phyloP scores from a whole-genome alignment of 2,888 invertebrate species.

The Acanthosepion esculentum region DNA sequence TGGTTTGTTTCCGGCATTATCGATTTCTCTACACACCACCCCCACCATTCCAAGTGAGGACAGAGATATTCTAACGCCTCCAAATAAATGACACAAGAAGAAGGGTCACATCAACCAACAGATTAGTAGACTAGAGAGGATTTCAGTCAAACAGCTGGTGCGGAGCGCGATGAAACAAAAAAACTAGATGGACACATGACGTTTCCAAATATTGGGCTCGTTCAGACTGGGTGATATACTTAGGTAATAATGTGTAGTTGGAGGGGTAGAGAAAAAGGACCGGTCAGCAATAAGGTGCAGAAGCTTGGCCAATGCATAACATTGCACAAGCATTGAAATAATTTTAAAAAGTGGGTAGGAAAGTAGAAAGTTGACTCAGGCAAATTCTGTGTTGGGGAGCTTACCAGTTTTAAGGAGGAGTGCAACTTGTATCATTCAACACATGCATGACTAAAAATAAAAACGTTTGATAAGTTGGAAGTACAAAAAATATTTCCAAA shows the following conservation, averaged over 20 bases:
- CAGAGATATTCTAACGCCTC: constrained; percentile 33
- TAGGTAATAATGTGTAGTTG: background rate
- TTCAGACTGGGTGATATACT: background rate
- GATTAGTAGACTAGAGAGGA: background rate
- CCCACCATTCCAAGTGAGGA: background rate
- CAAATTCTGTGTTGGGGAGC: too few relatives aligned
- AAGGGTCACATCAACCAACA: background rate
- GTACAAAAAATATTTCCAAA: background rate
- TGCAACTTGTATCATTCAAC: too few relatives aligned
- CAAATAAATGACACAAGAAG: constrained; percentile 33
- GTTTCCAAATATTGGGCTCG: background rate
- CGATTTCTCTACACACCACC: background rate
- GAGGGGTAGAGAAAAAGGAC: background rate
- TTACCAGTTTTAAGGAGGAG: too few relatives aligned
- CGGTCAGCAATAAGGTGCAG: background rate
- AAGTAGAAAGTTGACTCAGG: too few relatives aligned
- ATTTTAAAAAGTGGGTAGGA: background rate
- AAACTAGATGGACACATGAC: background rate
- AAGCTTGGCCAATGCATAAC: background rate
- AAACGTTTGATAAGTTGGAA: background rate
- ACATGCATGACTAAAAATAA: too few relatives aligned
- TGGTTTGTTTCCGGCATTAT: constrained; percentile 33
- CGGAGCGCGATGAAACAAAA: background rate
- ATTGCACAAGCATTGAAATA: background rate
- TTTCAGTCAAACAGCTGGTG: background rate